Base-by-base conservation (phyloP, 2,797 vertebrate species). In the Lates japonicus region DNA sequence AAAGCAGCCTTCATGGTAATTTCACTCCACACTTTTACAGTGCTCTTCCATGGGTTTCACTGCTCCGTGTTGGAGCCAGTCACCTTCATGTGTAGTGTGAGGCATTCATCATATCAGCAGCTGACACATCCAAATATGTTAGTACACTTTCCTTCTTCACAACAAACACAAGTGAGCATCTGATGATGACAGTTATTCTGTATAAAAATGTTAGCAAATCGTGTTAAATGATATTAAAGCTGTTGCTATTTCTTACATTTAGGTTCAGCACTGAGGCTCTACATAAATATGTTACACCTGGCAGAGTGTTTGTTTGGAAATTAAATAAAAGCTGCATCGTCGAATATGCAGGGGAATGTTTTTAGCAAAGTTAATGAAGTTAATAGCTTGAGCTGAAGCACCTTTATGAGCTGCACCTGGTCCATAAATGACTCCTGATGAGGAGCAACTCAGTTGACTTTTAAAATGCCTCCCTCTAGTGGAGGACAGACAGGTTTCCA, bases 391-490 rank as follows among this genome's bases (percentile, higher is more conserved):
- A 89, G 85, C 73, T 74, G 77, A 83, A 52, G 61, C 69, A 11
- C 64, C 63, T 87, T 90, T 83, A 87, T 80, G 80, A 84, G 73
- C 80, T 81, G 82, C 90, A 90, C 82, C 54, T 90, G 85, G 75
- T 83, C 75, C 73, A 87, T 85, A 90, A 90, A 88, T 68, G 78
- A 84, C n/a, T 64, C 70, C n/a, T 79, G 79, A 88, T 86, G 74
- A 71, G 81, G 62, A 76, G 76, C 58, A 65, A 55, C 37, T 51
- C 48, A 31, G 64, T 80, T 93, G 88, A 81, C 90, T 91, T 93
- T 94, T 91, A 87, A 89, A 90, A 93, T 90, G 93, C 58, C 92
- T 81, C 94, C 92, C 94, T 93, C 95, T 95, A 86, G 92, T 94
- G 95, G 94, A 82, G 42, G 54, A 70, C 49, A 44, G 20, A 72